Evolutionary conservation across 2,797 vertebrate genomes (phyloP).

Genomic region (Rhabdophis nuchalis): DNA sequence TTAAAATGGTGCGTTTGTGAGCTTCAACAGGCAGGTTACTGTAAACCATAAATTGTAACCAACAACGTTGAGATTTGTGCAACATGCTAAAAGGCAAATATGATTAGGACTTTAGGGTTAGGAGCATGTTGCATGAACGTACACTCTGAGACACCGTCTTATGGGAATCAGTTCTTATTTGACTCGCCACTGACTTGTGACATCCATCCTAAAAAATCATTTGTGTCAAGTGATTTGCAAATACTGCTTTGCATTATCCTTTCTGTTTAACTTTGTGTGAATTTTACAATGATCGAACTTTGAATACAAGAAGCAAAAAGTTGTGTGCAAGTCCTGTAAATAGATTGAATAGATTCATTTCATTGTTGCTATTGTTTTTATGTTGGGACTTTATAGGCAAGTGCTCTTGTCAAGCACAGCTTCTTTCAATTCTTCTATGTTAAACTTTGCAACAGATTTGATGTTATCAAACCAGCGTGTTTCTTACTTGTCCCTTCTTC

Average conservation of each 20-base stretch:
- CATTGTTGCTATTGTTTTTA: neutral
- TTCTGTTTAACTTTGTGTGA: neutral
- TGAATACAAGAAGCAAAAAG: neutral
- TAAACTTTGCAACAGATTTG: neutral
- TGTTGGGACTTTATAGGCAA: neutral
- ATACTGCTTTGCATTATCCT: neutral
- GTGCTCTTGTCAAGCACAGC: neutral
- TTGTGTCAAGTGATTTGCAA: neutral
- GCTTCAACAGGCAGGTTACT: neutral
- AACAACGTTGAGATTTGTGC: neutral
- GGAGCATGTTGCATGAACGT: neutral
- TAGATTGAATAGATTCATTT: neutral
- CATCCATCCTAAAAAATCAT: neutral
- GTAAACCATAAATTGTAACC: neutral
- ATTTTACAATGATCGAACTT: neutral
- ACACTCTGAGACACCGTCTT: neutral
- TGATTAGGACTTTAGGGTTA: neutral
- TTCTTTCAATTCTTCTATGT: neutral
- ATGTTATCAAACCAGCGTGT: neutral
- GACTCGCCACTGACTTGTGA: neutral
- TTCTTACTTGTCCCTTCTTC: neutral
- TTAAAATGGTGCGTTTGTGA: neutral
- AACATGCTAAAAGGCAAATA: neutral
- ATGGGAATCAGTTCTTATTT: neutral
- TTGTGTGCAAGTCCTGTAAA: neutral